These are phyloP conservation scores for Lagopus leucura DNA, from an alignment of 2,113 vertebrate species.

Conservation along the genomic window DNA sequence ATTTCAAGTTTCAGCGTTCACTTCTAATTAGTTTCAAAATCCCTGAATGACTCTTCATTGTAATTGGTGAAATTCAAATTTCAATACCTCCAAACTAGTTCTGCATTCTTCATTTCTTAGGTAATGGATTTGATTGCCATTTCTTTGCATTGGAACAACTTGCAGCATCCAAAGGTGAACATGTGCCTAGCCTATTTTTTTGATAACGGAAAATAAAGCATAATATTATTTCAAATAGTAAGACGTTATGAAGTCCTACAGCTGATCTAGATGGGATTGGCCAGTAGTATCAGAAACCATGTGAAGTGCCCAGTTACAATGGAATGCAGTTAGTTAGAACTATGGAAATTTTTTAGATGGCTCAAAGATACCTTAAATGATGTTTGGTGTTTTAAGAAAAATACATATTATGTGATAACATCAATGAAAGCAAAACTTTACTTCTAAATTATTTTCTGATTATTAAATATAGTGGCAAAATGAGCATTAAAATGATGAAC, in stretches of 20 bases:
- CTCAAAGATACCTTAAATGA: not conserved
- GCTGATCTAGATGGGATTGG: not conserved
- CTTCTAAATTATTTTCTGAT: not conserved
- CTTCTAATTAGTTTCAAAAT: not conserved
- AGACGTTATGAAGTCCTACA: not conserved
- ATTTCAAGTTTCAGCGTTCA: not conserved
- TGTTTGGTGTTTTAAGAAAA: not conserved
- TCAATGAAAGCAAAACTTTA: not conserved
- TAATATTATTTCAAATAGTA: not conserved
- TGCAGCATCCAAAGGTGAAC: not conserved
- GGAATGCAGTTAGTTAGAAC: not conserved
- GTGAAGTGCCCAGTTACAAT: not conserved
- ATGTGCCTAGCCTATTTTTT: not conserved
- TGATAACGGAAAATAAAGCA: not conserved
- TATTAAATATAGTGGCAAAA: not conserved
- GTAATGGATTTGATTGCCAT: not conserved
- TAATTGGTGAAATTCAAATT: not conserved
- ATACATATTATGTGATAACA: not conserved
- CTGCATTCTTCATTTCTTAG: not conserved
- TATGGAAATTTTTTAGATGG: not conserved
- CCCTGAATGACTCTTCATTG: not conserved
- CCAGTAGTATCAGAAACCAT: not conserved
- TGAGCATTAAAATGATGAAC: not conserved
- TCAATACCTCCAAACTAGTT: not conserved
- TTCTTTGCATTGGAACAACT: not conserved